Evolutionary conservation across 2,888 invertebrate genomes (phyloP).

Genomic region (Ceratothoa steindachneri): DNA sequence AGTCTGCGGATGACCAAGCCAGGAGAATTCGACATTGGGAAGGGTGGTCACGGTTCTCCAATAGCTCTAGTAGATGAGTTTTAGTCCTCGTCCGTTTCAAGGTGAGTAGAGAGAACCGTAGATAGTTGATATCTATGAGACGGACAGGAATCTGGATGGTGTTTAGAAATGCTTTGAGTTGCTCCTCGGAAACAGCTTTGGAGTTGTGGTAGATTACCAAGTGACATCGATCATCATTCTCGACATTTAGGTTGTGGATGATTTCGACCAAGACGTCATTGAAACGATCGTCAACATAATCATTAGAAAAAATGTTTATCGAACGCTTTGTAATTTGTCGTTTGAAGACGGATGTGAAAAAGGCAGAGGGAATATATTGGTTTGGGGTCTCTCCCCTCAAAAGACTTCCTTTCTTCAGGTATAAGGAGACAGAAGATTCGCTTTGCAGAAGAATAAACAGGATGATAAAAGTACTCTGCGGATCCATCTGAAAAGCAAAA

Average conservation of each 20-base stretch:
- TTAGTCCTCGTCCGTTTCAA: not conserved
- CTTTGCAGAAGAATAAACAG: no score
- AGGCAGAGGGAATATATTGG: not conserved
- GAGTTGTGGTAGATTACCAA: slow-evolving; percentile 34
- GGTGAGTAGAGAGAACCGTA: slow-evolving; percentile 29
- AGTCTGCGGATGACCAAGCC: slow-evolving; percentile 30
- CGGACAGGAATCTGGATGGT: slow-evolving; percentile 21
- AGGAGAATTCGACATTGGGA: slow-evolving; percentile 28
- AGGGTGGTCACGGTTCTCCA: slow-evolving; percentile 15
- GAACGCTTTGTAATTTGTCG: not conserved
- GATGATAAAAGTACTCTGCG: no score
- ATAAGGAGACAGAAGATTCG: no score
- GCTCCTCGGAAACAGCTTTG: slow-evolving; percentile 17
- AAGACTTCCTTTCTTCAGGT: not conserved
- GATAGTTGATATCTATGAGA: slow-evolving; percentile 27
- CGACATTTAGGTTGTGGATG: slow-evolving; percentile 20
- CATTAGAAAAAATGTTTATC: not conserved
- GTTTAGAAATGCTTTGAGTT: slow-evolving; percentile 2
- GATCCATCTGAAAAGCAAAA: no score
- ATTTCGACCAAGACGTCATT: slow-evolving; percentile 25
- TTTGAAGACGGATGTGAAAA: not conserved
- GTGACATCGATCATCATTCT: slow-evolving; percentile 16
- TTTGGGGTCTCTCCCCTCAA: no score
- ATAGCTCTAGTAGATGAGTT: slow-evolving; percentile 26
- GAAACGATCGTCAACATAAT: not conserved